phyloP scores from a whole-genome alignment of 1,140 invertebrate species.

The Pogonomyrmex barbatus region DNA sequence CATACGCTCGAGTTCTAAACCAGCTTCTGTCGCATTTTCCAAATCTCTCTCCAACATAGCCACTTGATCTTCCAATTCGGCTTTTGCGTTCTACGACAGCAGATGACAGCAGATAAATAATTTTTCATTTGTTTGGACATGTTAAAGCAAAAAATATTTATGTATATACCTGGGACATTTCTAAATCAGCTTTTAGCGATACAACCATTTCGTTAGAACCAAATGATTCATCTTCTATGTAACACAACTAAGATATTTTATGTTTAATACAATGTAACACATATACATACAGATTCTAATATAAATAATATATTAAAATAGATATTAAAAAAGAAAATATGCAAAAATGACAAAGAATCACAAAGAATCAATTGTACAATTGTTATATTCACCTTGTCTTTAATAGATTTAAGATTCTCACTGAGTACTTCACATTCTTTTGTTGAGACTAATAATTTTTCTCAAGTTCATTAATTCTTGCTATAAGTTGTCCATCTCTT shows the following conservation, averaged over 20 bases:
- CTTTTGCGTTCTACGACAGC: constrained; percentile 80
- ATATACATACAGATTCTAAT: not conserved
- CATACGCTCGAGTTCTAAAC: constrained; percentile 89
- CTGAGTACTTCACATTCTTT: constrained; percentile 90
- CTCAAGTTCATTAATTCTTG: constrained; percentile 88
- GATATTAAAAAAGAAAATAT: not conserved
- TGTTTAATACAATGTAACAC: constrained; percentile 36
- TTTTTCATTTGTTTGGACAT: constrained; percentile 5
- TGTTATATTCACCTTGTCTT: constrained; percentile 87
- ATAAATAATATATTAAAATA: not conserved
- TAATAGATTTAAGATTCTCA: constrained; percentile 88
- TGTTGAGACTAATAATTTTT: constrained; percentile 85
- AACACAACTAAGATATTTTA: constrained; percentile 80
- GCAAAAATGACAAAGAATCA: constrained; percentile 10
- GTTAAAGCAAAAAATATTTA: not conserved
- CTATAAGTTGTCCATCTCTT: constrained; percentile 88
- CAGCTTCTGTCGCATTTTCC: constrained; percentile 89
- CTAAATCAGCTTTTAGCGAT: constrained; percentile 82
- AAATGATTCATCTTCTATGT: constrained; percentile 90
- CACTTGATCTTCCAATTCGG: constrained; percentile 88
- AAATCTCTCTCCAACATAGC: constrained; percentile 88
- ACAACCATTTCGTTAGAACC: constrained; percentile 90
- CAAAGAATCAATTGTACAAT: not conserved
- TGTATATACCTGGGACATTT: constrained; percentile 79
- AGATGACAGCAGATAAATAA: not conserved